A percentile compares a stretch with the other conserved stretches of the same genome.
Conservation (phyloP, 2,888 invertebrate genomes). For the Macrophya annulata region DNA sequence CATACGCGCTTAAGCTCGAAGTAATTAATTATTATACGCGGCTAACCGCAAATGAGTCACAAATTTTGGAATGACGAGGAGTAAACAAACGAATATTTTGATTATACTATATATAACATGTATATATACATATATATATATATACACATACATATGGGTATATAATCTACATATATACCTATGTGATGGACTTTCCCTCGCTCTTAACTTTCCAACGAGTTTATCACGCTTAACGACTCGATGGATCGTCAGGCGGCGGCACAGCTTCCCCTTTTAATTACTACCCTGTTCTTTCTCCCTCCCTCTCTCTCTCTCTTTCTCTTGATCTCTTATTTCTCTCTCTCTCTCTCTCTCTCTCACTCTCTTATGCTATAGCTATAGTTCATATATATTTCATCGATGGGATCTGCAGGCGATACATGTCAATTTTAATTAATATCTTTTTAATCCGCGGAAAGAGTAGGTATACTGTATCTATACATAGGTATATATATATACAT, state of each 20-base stretch:
- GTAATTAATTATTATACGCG: not conserved
- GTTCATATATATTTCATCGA: too few species aligned
- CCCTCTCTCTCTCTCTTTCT: not conserved
- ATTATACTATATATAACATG: not conserved
- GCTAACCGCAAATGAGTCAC: not conserved
- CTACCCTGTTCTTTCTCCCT: not conserved
- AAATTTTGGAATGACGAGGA: not conserved
- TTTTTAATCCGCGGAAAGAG: not conserved
- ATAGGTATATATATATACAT: too few species aligned
- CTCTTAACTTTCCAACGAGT: slow-evolving; percentile 40
- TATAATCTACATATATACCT: not conserved
- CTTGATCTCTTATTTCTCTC: too few species aligned
- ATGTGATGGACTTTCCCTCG: slow-evolving; percentile 37
- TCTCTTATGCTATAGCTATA: not conserved
- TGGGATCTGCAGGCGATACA: not conserved
- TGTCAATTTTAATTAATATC: not conserved
- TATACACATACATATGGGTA: not conserved
- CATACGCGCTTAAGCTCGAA: not conserved
- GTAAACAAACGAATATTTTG: not conserved
- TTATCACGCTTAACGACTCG: slow-evolving; percentile 43
- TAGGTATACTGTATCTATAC: too few species aligned
- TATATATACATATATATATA: not conserved
- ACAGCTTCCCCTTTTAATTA: slow-evolving; percentile 44
- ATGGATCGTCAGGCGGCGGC: slow-evolving; percentile 8
- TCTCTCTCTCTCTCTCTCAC: not conserved